Conservation (phyloP, 2,888 invertebrate genomes). For the Philhelius pedissequus region DNA sequence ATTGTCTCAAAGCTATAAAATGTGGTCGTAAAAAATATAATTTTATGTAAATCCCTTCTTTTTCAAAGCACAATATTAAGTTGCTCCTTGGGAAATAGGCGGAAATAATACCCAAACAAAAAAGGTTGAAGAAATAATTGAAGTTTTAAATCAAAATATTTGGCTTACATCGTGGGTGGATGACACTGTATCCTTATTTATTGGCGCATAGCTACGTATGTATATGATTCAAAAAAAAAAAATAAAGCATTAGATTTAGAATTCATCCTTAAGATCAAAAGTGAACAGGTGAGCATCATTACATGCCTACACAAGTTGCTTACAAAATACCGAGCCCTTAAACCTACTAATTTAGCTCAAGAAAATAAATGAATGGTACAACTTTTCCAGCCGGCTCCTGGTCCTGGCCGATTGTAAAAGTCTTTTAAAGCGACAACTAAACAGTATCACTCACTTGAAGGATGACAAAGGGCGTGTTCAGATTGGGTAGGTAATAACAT, state of each 20-base stretch:
- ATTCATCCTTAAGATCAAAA: constrained; percentile 25
- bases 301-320: background rate
- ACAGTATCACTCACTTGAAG: too few species aligned
- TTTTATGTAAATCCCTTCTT: constrained; percentile 51
- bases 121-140: constrained; percentile 60
- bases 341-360: background rate
- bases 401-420: too few species aligned
- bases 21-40: constrained; percentile 43
- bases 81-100: background rate
- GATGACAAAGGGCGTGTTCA: too few species aligned
- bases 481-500: too few species aligned
- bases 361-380: too few species aligned
- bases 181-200: background rate
- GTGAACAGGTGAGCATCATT: constrained; percentile 37
- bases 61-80: background rate
- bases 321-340: background rate
- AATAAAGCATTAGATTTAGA: constrained; percentile 5
- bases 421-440: too few species aligned
- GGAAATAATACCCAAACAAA: constrained; percentile 33
- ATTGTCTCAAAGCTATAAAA: constrained; percentile 34
- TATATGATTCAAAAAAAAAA: constrained; percentile 15
- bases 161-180: background rate
- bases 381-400: too few species aligned
- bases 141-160: constrained; percentile 33
- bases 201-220: background rate